Base-by-base conservation (phyloP, 1,140 invertebrate genomes). In the Eumeta japonica region DNA sequence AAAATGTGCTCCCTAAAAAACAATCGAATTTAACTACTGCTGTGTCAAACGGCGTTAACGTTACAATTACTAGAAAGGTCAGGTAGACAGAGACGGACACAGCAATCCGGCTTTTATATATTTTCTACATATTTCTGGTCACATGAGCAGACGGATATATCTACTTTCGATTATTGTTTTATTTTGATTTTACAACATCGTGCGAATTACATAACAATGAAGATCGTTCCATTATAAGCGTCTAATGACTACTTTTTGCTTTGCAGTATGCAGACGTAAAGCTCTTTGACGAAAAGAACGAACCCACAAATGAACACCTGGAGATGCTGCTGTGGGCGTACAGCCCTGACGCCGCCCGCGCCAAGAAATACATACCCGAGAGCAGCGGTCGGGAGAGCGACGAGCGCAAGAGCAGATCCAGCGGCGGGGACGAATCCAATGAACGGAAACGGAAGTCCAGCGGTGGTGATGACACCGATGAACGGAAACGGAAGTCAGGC, bases 301-400 rank as follows among this genome's bases (percentile, higher is more conserved):
- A 79, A 35, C 83, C 83, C 2, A 81, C 80, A 4, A 57, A 76
- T 12, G 75, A 81, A 28, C 83, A 84, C 40, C 44, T 83, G 39
- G 59, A 81, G 41, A 56, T 84, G 41, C 75, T 84, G 39, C 55
- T 83, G 12, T 84, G 83, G 83, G 82, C 81, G 0, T 84, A 84
- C 51, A 83, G 81, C 36, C 82, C 83, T 0, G 68, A 73, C 31
- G 37, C 52, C 0, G 58, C 58, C 4, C 34, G 48, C 5, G 51
- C 61, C 1, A 73, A 72, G 39, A 67, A 72, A 19, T 17, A 51
- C 4, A n/a, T n/a, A n/a, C n/a, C n/a, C n/a, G n/a, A n/a, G n/a
- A n/a, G n/a, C n/a, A n/a, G n/a, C n/a, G n/a, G n/a, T n/a, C n/a
- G n/a, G n/a, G n/a, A n/a, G n/a, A n/a, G n/a, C n/a, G n/a, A n/a